Conservation (phyloP, 2,113 vertebrate species). For the Ameiurus melas region DNA sequence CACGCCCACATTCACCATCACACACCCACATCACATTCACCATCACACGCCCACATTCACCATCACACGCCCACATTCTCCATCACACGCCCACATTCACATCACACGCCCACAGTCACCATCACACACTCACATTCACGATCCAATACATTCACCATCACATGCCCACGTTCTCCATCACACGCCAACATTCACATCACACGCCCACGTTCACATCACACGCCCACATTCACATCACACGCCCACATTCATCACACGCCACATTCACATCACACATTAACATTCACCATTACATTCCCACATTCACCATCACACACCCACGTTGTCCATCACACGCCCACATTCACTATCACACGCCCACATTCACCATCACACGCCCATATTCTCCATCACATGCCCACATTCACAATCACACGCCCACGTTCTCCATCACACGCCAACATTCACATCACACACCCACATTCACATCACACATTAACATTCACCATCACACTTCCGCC, state of each 20-base stretch:
- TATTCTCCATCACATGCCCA: not conserved
- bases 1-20: not conserved
- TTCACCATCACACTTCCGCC: not conserved
- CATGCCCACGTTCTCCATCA: not conserved
- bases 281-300: too few relatives aligned
- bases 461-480: too few relatives aligned
- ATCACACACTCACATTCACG: too few relatives aligned
- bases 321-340: too few relatives aligned
- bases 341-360: too few relatives aligned
- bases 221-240: too few relatives aligned
- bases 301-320: not conserved
- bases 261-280: too few relatives aligned
- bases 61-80: not conserved
- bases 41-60: too few relatives aligned
- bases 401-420: not conserved
- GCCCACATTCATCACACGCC: too few relatives aligned
- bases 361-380: not conserved
- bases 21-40: not conserved
- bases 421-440: not conserved
- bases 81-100: not conserved
- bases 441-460: not conserved
- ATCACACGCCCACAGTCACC: not conserved
- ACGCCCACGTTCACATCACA: too few relatives aligned
- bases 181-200: not conserved
- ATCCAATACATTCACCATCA: too few relatives aligned